Conservation (phyloP, 2,888 invertebrate species). For the Drosophila paranaensis region DNA sequence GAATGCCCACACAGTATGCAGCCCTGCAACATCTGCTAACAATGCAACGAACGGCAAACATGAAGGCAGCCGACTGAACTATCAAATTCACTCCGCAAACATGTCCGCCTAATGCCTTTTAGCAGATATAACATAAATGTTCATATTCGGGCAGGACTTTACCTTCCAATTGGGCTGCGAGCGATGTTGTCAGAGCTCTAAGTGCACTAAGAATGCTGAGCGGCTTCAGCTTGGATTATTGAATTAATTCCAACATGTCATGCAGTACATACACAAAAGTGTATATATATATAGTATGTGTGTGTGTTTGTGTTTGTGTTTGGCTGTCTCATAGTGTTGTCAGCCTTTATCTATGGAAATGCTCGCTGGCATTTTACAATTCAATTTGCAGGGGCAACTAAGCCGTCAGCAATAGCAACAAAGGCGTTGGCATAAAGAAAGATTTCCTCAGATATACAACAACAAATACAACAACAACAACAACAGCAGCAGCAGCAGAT, state of each 20-base stretch:
- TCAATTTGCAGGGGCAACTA: slow-evolving; percentile 55
- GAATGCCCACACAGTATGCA: background rate
- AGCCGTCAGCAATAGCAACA: slow-evolving; percentile 14
- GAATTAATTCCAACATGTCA: slow-evolving; percentile 50
- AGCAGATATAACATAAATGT: background rate
- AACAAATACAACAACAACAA: background rate
- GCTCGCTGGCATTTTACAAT: slow-evolving; percentile 63
- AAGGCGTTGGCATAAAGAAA: slow-evolving; percentile 20
- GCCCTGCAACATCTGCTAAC: background rate
- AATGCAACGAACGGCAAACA: background rate
- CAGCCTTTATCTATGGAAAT: slow-evolving; percentile 36
- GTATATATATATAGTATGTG: background rate
- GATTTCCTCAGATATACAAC: slow-evolving; percentile 30
- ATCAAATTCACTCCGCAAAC: background rate
- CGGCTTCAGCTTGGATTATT: slow-evolving; percentile 33
- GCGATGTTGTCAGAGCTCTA: background rate
- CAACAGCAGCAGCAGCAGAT: background rate
- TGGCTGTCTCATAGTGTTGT: slow-evolving; percentile 20
- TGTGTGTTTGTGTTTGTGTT: slow-evolving; percentile 1
- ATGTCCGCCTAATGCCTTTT: background rate
- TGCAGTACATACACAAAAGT: slow-evolving; percentile 7
- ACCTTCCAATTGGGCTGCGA: background rate
- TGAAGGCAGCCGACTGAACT: background rate
- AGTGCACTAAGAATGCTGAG: slow-evolving; percentile 4
- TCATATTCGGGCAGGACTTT: background rate